Conservation (phyloP, 2,113 vertebrate species). For the Cheilinus undulatus region DNA sequence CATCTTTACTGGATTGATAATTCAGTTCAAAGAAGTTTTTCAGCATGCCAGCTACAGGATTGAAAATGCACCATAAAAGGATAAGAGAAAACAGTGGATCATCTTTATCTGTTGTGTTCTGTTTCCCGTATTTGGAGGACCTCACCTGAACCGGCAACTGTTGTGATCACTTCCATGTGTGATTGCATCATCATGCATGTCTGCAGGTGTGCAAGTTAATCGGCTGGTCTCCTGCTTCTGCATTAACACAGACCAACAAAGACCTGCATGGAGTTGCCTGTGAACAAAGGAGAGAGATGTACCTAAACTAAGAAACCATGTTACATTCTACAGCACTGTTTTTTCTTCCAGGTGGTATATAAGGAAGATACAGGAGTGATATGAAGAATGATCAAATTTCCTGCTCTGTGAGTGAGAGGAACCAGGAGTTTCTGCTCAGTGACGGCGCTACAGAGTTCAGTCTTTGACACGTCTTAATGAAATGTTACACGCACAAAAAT, state of each 20-base stretch:
- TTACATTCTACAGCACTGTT: constrained; percentile 50
- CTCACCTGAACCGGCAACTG: constrained; percentile 10
- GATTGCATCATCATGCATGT: constrained; percentile 47
- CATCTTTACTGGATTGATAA: constrained; percentile 6
- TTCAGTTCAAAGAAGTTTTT: not conserved
- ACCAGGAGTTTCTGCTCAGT: constrained; percentile 4
- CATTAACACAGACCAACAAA: constrained; percentile 18
- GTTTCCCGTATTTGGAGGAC: constrained; percentile 7
- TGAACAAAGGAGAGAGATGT: constrained; percentile 18
- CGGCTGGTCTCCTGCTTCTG: constrained; percentile 22
- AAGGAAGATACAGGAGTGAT: constrained; percentile 46
- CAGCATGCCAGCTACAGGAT: not conserved
- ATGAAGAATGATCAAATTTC: constrained; percentile 12
- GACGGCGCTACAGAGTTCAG: constrained; percentile 1
- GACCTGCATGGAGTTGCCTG: constrained; percentile 59
- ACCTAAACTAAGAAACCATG: constrained; percentile 1
- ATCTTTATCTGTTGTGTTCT: not conserved
- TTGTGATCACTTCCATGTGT: constrained; percentile 14
- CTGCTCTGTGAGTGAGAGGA: constrained; percentile 20
- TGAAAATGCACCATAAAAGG: not conserved
- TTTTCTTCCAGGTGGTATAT: constrained; percentile 67
- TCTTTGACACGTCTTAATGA: constrained; percentile 26
- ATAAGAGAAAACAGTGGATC: not conserved
- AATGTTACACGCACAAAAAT: not conserved
- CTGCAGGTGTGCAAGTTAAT: constrained; percentile 39